Percentiles rank a stretch among this genome's conserved stretches.
These are phyloP conservation scores for Plotosus lineatus DNA, from an alignment of 2,113 vertebrate species.

Conservation along the genomic window DNA sequence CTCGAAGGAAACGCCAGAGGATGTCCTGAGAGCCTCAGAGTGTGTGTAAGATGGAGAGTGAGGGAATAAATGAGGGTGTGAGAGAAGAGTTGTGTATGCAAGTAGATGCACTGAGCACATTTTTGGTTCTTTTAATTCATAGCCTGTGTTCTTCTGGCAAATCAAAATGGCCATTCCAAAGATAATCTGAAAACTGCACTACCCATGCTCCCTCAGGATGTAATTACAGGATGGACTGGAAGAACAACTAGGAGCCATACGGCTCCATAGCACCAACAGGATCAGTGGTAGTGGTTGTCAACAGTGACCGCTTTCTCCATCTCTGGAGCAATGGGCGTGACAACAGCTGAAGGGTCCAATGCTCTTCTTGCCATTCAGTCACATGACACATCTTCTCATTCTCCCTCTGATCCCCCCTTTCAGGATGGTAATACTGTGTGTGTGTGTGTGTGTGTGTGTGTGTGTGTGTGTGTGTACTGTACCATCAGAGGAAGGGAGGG, in stretches of 20 bases:
- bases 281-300: slow-evolving; percentile 54
- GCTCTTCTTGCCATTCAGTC: slow-evolving; percentile 59
- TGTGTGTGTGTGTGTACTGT: slow-evolving; percentile 42
- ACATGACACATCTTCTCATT: slow-evolving; percentile 48
- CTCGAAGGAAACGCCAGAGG: slow-evolving; percentile 67
- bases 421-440: slow-evolving; percentile 56
- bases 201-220: slow-evolving; percentile 19
- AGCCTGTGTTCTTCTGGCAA: slow-evolving; percentile 5
- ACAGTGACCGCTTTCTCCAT: slow-evolving; percentile 44
- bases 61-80: neutral
- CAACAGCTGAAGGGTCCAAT: slow-evolving; percentile 68
- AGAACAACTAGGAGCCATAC: slow-evolving; percentile 43
- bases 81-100: neutral
- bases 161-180: neutral
- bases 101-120: neutral
- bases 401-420: slow-evolving; percentile 65
- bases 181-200: slow-evolving; percentile 31
- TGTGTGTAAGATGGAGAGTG: slow-evolving; percentile 17
- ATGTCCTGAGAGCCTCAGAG: slow-evolving; percentile 68
- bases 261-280: slow-evolving; percentile 31
- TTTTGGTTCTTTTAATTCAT: neutral
- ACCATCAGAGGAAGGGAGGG: slow-evolving; percentile 56
- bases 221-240: slow-evolving; percentile 3
- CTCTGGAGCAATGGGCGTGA: slow-evolving; percentile 60
- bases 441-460: slow-evolving; percentile 26